These are phyloP conservation scores for Calypte anna DNA, from an alignment of 2,113 vertebrate genomes.

Conservation along the genomic window DNA sequence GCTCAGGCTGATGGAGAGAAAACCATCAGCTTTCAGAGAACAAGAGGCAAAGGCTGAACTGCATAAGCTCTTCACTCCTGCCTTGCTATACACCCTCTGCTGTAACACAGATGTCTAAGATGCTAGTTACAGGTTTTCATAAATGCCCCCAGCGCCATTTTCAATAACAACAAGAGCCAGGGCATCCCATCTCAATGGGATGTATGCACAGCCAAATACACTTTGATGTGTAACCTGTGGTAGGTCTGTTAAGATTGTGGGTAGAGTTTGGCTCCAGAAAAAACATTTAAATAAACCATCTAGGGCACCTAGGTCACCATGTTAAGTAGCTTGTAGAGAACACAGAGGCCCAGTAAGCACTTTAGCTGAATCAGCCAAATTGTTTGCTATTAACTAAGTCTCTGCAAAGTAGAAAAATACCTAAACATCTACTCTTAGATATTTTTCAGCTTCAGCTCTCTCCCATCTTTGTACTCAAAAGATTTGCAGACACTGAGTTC, in stretches of 20 bases:
- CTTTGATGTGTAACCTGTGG: background rate
- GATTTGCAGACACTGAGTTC: background rate
- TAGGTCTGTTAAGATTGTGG: background rate
- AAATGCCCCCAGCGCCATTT: background rate
- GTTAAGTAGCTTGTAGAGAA: background rate
- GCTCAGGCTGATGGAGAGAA: background rate
- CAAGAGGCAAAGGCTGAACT: background rate
- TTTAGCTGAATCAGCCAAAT: background rate
- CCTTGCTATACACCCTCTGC: background rate
- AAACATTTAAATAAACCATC: background rate
- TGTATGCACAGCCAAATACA: background rate
- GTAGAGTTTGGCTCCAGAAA: background rate
- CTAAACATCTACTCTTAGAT: background rate
- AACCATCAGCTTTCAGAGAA: background rate
- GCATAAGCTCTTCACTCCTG: background rate
- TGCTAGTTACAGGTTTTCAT: background rate
- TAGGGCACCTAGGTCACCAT: too few species aligned
- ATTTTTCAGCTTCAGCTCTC: background rate
- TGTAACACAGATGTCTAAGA: background rate
- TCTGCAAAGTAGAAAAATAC: background rate
- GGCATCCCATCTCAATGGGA: background rate
- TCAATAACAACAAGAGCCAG: background rate
- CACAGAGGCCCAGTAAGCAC: background rate
- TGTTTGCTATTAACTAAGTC: background rate
- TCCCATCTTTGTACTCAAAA: background rate